Conservation (phyloP, 2,888 invertebrate species). For the Pachliopta kotzebuea region DNA sequence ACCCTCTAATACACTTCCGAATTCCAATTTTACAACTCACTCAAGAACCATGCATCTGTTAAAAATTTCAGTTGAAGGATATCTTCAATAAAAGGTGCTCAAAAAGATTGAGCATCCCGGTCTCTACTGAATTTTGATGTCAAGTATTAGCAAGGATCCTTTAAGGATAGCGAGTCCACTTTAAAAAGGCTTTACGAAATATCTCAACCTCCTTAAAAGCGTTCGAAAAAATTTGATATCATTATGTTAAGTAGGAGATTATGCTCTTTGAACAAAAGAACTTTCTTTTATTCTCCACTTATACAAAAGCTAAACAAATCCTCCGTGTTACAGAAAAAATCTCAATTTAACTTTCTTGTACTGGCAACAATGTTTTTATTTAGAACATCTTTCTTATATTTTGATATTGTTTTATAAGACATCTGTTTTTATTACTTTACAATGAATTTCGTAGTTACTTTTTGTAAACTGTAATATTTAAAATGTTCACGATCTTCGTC, state of each 20-base stretch:
- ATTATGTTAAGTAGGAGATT: slow-evolving; percentile 20
- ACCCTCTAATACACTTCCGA: too few relatives aligned
- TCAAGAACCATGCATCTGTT: background rate
- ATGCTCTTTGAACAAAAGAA: background rate
- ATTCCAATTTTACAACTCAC: too few relatives aligned
- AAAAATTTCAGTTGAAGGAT: background rate
- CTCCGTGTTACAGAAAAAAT: background rate
- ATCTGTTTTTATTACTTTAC: too few relatives aligned
- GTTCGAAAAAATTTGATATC: slow-evolving; percentile 6
- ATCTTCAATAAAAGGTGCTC: background rate
- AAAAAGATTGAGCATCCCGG: slow-evolving; percentile 8
- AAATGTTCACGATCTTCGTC: too few relatives aligned
- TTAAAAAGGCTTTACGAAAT: slow-evolving; percentile 9
- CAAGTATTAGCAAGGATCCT: slow-evolving; percentile 12
- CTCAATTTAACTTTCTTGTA: background rate
- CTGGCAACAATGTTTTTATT: background rate
- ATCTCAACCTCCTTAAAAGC: background rate
- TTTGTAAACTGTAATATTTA: too few relatives aligned
- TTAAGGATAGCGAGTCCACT: slow-evolving; percentile 5
- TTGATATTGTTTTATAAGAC: too few relatives aligned
- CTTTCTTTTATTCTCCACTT: background rate
- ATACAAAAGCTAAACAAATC: background rate
- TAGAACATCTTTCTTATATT: too few relatives aligned
- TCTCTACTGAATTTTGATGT: slow-evolving; percentile 4
- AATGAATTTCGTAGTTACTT: too few relatives aligned